Evolutionary conservation across 2,113 vertebrate species (phyloP), one percentile per base, ranked within the genome.

Genomic region (Delphinapterus leucas): DNA sequence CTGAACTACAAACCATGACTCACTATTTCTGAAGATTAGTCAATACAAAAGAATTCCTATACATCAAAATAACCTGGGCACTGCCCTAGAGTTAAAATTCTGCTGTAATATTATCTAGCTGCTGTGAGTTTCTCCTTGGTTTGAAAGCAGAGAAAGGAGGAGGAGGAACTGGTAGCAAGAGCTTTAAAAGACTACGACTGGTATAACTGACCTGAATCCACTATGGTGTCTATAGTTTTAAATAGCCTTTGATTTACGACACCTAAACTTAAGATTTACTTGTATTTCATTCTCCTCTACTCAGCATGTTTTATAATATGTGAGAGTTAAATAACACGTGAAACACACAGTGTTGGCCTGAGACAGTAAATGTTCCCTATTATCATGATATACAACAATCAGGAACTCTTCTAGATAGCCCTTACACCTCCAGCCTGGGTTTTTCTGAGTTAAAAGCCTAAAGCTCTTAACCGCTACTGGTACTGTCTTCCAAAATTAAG

Each of bases 1-100:
- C 20, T 65, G 2, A 95, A 95, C 82, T 89, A 93, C 36, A 95
- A 95, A 91, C 13, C 41, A 93, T 85, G 76, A 95, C 70, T 97
- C 68, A 83, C 47, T 88, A 80, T 60, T 80, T 95, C 41, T 91
- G 73, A 93, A 74, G 63, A 79, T 76, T 85, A 93, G 41, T 74
- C 86, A 93, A 96, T 41, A 95, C 65, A 92, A 84, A 92, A 71
- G 36, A 89, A 93, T 93, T 82, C 7, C 70, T 92, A 80, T 70
- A 88, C 26, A 88, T 81, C 47, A 68, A 88, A 88, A 91, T 76
- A 86, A 93, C 36, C 53, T 33, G 63, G 20, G 63, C n/a, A 93
- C 80, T 71, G 61, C 58, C 86, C 85, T 90, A 67, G 60, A 96
- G 80, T 87, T 88, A 84, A 73, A 95, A 88, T 85, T 79, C 68